Conservation (phyloP, 2,113 vertebrate genomes). For the Orientallactaga bullata region DNA sequence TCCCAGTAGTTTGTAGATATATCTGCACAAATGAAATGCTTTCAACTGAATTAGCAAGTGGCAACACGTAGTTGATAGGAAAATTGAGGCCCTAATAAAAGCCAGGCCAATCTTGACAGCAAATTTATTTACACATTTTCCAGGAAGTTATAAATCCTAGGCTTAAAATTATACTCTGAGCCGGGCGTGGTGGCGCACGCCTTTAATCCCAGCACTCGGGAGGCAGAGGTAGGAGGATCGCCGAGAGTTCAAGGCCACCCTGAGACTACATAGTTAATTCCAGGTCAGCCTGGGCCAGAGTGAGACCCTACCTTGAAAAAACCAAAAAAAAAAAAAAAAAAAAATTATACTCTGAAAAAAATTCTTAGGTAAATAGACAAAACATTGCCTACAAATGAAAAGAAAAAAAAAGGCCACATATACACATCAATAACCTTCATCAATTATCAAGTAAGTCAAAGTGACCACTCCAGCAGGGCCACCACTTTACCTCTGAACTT, state of each 20-base stretch:
- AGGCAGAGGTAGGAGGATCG: too few relatives aligned
- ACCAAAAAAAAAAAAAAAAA: too few relatives aligned
- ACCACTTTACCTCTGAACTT: constrained; percentile 96
- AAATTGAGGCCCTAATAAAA: constrained; percentile 17
- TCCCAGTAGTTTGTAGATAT: not conserved
- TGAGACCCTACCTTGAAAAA: too few relatives aligned
- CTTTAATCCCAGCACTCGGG: too few relatives aligned
- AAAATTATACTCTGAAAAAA: too few relatives aligned
- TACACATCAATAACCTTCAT: not conserved
- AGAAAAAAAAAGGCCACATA: not conserved
- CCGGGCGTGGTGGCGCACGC: too few relatives aligned
- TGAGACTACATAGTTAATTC: too few relatives aligned
- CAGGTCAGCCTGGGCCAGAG: too few relatives aligned
- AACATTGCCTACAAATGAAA: not conserved
- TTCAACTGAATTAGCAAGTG: not conserved
- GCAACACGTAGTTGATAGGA: not conserved
- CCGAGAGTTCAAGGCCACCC: too few relatives aligned
- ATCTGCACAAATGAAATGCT: not conserved
- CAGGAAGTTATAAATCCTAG: not conserved
- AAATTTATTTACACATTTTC: not conserved
- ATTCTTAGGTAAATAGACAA: not conserved
- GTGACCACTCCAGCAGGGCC: not conserved
- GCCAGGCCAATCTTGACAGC: not conserved
- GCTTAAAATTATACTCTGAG: not conserved
- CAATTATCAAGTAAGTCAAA: not conserved